Base-by-base conservation (phyloP, 2,888 invertebrate genomes). In the Pristionchus mayeri region DNA sequence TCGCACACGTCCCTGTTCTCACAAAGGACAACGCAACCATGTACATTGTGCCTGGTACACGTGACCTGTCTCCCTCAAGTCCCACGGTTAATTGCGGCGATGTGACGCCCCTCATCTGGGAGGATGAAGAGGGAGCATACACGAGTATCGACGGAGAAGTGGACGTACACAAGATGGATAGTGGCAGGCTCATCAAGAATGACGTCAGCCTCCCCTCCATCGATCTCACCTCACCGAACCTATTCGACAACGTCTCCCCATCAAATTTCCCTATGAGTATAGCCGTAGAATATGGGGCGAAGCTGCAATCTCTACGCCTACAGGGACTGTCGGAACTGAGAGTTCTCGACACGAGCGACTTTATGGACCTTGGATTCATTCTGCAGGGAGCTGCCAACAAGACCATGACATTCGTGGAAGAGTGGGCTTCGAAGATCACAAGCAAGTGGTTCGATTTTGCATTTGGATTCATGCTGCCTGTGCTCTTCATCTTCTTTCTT, bases 1-100 rank as follows among this genome's bases (percentile, higher is more conserved):
- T 84, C 67, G 24, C 40, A 7, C 40, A 87, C 52, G 84, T 84
- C 0, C 87, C 87, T 13, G 82, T 87, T 13, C 9, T 34, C 6
- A 85, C 85, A 9, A 4, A 27, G 11, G 37, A 71, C 9, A 21
- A 27, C 21, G 11, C 9, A 11, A 71, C 37, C 3, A 75, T 76
- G 78, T 85, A 81, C 52, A 78, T 83, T 6, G 78, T 78, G 0
- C 63, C 85, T 3, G 85, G 85, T 16, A 67, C 44, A 18, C 27
- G 13, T 7, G 85, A 85, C 37, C 44, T 85, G 18, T 24, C 78
- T 6, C 37, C 24, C 37, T 60, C 75, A 30, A 85, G 83, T 50
- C 50, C 52, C 11, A 67, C 60, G n/a, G 52, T 83, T 0, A 76
- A 83, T 3, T 85, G 85, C 44, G 83, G 78, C 9, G 24, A 76